A percentile compares a stretch with the other conserved stretches of the same genome.
These are phyloP conservation scores for Drosophila robusta DNA, from an alignment of 2,888 invertebrate species.

Conservation along the genomic window DNA sequence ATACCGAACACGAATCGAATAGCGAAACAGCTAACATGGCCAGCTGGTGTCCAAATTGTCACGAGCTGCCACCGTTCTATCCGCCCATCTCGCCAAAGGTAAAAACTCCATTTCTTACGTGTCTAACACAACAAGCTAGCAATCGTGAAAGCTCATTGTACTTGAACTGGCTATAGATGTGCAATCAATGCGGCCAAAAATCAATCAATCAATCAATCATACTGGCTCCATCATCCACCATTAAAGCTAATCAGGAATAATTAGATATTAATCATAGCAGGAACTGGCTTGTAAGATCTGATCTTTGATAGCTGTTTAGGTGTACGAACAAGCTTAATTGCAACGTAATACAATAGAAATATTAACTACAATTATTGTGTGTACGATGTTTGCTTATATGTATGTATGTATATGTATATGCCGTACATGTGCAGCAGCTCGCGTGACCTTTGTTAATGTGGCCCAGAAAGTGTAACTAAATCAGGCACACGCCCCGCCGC, in stretches of 20 bases:
- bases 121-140: slow-evolving; percentile 20
- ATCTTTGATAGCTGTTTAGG: not conserved
- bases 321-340: not conserved
- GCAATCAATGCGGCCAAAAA: slow-evolving; percentile 22
- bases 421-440: slow-evolving; percentile 15
- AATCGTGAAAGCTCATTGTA: slow-evolving; percentile 13
- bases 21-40: slow-evolving; percentile 61
- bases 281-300: not conserved
- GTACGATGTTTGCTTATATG: not conserved
- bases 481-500: slow-evolving; percentile 5
- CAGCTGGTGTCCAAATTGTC: slow-evolving; percentile 83
- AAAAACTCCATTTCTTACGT: slow-evolving; percentile 48
- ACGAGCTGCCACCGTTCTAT: slow-evolving; percentile 77
- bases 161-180: slow-evolving; percentile 30
- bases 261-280: slow-evolving; percentile 8
- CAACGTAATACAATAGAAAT: not conserved
- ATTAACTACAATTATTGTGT: not conserved
- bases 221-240: slow-evolving; percentile 31
- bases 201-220: slow-evolving; percentile 37
- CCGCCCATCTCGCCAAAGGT: slow-evolving; percentile 81
- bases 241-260: slow-evolving; percentile 8
- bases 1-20: slow-evolving; percentile 16
- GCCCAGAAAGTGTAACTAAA: slow-evolving; percentile 42
- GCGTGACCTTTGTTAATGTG: slow-evolving; percentile 68
- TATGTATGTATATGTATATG: not conserved